Base-by-base conservation (phyloP, 2,888 invertebrate genomes). In the Drosophila quasianomalipes region DNA sequence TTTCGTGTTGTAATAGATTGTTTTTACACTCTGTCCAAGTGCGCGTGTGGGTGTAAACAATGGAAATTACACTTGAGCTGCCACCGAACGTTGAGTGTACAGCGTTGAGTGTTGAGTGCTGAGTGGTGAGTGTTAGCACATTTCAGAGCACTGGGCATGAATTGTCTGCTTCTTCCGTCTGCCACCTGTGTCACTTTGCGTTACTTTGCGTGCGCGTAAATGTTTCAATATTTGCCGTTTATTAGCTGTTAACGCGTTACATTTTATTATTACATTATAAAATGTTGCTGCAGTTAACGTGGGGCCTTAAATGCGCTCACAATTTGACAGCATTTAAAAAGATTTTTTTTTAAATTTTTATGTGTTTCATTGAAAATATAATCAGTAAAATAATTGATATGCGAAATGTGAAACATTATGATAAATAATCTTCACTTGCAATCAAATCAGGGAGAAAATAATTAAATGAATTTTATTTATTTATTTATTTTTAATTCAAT, bases 51-150 rank as follows among this genome's bases (percentile, higher is more conserved):
- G 65, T 73, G 81, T 72, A 79, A 81, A 87, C 85, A 85, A 87
- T 85, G 81, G 76, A 86, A 84, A 84, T 80, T 82, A 86, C 82
- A 86, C 87, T 86, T 82, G 73, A 82, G 80, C 76, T 80, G 86
- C 54, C 82, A 44, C 77, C 35, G 39, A 66, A 66, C 41, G 39
- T 39, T 66, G 35, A 19, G 58, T 47, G 47, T 47, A 1, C 9
- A 47, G 47, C 35, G 51, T 39, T 57, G 35, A 22, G 26, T 51
- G 62, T 52, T 31, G 35, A 35, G 31, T 41, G 66, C 28, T 22
- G 28, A 22, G 61, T 53, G 67, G 30, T 70, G 71, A 85, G 81
- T 74, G 71, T 75, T 76, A 74, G 70, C 74, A 79, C 76, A 70
- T 78, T 74, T 67, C 58, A 77, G 64, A 64, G 78, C 70, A 67